Evolutionary conservation across 2,113 vertebrate genomes (phyloP).

Genomic region (Nestor notabilis): DNA sequence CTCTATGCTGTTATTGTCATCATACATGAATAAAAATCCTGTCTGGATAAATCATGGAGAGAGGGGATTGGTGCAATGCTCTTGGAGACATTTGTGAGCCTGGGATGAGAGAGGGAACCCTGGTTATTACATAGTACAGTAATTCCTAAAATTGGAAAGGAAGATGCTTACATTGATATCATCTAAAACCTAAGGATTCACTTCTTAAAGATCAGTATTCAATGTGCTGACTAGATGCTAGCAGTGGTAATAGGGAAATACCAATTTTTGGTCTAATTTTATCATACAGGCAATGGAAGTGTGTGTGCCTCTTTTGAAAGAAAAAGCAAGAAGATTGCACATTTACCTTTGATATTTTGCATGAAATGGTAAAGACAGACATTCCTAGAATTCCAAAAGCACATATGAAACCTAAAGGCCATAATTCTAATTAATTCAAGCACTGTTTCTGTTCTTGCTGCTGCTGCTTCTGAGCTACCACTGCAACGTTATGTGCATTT

Average conservation of each 20-base stretch:
- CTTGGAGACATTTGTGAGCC: background rate
- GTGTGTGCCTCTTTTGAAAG: background rate
- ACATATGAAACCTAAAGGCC: background rate
- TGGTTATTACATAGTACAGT: background rate
- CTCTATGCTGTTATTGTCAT: background rate
- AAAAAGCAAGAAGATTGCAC: background rate
- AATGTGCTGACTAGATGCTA: background rate
- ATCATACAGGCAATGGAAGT: background rate
- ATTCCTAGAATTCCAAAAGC: background rate
- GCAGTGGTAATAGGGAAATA: background rate
- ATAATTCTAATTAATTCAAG: background rate
- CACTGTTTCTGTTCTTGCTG: background rate
- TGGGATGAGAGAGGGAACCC: background rate
- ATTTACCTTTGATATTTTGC: background rate
- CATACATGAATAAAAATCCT: background rate
- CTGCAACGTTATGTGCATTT: background rate
- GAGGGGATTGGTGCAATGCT: fast-evolving
- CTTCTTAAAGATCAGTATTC: background rate
- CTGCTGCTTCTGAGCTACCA: background rate
- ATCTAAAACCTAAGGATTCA: background rate
- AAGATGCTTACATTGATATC: background rate
- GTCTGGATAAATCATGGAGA: background rate
- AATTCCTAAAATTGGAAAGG: background rate
- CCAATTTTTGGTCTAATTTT: background rate
- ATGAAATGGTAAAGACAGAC: background rate